Evolutionary conservation across 2,888 invertebrate species (phyloP), one percentile per base, ranked within the genome.

Genomic region (Eilema caniola): DNA sequence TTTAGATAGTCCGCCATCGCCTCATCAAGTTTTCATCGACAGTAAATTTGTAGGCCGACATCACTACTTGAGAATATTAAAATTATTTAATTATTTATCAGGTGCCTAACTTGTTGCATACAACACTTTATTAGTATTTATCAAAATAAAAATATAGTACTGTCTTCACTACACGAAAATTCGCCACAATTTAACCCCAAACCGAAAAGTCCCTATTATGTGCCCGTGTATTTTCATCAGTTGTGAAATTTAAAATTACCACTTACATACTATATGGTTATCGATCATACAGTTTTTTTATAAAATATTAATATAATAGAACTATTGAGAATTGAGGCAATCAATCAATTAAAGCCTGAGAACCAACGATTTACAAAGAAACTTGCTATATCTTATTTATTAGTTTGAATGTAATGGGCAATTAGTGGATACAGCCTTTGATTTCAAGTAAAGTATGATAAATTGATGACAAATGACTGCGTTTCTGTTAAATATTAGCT

Each of bases 191-290:
- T n/a, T n/a, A n/a, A n/a, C n/a, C 0, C 11, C 3, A 33, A 57
- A 33, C 5, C 16, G 10, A 2, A 65, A 33, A 24, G 56, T 7
- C 37, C 4, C 23, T 8, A 76, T 73, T 61, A 70, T 7, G 16
- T 1, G 10, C 2, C 73, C 81, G 77, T 89, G 73, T 87, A 77
- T 88, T 86, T 84, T 4, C 80, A 76, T 2, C 2, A 10, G 23
- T 47, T 70, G 68, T 69, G 11, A 76, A 79, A 85, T 84, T 83
- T 83, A 77, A 82, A 84, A 85, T 84, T 80, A 76, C 77, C 84
- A 88, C 79, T 84, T 88, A 87, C 85, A 83, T 77, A 68, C 77
- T 75, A 72, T 75, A 77, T 69, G 67, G 78, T 76, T 79, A 80
- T 74, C 72, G 73, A 80, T 77, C 80, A 83, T 72, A 75, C 69